phyloP scores from a whole-genome alignment of 2,888 invertebrate species.

The Leptinotarsa haldemani region DNA sequence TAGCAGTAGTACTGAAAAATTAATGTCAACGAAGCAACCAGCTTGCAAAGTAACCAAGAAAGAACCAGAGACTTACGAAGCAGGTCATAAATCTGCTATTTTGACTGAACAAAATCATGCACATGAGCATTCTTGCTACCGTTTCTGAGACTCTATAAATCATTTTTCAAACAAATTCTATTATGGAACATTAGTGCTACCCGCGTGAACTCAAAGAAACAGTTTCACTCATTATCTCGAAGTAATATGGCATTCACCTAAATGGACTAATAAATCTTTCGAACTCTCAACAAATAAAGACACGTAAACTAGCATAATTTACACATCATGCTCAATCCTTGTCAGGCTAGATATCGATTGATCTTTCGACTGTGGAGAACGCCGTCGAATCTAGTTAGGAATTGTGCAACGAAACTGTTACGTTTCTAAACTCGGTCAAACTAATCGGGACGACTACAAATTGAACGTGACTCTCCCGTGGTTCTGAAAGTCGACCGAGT shows the following conservation, averaged over 20 bases:
- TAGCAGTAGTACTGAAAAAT: too few species aligned
- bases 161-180: too few species aligned
- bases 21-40: too few species aligned
- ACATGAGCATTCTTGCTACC: too few species aligned
- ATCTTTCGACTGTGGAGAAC: slow-evolving; percentile 2
- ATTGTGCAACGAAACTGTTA: neutral
- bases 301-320: neutral
- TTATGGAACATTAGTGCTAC: too few species aligned
- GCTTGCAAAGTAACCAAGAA: too few species aligned
- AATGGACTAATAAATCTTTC: neutral
- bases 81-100: too few species aligned
- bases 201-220: too few species aligned
- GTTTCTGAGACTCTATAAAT: too few species aligned
- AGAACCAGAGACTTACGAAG: too few species aligned
- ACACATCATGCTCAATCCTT: neutral
- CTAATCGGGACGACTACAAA: slow-evolving; percentile 8
- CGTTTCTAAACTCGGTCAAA: slow-evolving; percentile 7
- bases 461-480: neutral
- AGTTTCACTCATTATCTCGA: neutral
- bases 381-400: slow-evolving; percentile 6
- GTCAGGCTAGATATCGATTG: slow-evolving; percentile 4
- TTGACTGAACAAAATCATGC: too few species aligned
- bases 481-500: neutral
- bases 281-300: neutral
- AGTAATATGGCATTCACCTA: neutral